Evolutionary conservation across 2,113 vertebrate genomes (phyloP).

Genomic region (Nycticryphes semicollaris): DNA sequence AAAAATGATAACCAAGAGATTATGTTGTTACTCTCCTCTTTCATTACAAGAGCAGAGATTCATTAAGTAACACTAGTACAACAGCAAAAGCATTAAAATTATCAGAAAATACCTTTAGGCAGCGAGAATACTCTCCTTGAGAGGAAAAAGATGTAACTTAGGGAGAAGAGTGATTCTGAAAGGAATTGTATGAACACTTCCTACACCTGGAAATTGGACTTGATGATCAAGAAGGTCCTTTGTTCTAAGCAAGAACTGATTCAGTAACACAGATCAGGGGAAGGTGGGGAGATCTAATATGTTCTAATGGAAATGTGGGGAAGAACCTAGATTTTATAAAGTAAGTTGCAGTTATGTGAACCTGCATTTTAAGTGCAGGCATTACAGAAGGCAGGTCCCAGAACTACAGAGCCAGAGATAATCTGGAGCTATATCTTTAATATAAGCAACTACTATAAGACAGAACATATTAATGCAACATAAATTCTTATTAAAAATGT

Average conservation of each 20-base stretch:
- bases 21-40: neutral
- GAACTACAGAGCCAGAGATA: neutral
- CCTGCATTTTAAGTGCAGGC: neutral
- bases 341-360: neutral
- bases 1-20: neutral
- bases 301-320: neutral
- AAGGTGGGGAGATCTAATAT: neutral
- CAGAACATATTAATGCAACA: neutral
- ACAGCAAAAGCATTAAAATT: neutral
- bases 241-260: neutral
- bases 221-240: neutral
- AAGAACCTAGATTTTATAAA: neutral
- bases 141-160: neutral
- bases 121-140: neutral
- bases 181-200: neutral
- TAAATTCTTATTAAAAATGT: neutral
- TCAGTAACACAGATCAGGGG: neutral
- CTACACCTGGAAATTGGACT: neutral
- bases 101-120: neutral
- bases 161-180: neutral
- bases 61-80: neutral
- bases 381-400: neutral
- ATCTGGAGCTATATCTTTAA: neutral
- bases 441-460: neutral
- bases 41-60: neutral